These are phyloP conservation scores for Callyntrura sp. DNA, from an alignment of 2,888 invertebrate genomes.

Conservation along the genomic window DNA sequence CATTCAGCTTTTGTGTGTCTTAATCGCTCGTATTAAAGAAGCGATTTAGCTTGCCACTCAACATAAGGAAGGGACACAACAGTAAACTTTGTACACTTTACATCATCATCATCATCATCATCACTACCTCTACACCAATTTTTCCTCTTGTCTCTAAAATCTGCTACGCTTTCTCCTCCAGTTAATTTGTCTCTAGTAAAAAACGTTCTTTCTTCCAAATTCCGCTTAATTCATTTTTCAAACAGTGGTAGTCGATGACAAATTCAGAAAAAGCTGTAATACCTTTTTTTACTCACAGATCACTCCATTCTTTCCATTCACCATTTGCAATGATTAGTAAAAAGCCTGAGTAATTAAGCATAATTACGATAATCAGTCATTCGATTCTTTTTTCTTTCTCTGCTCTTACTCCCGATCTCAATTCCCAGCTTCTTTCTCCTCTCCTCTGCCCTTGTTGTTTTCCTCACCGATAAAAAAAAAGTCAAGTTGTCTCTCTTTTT, in stretches of 20 bases:
- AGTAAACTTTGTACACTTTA: too few relatives aligned
- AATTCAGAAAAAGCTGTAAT: neutral
- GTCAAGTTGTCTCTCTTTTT: neutral
- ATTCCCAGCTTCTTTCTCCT: neutral
- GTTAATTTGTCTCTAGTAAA: too few relatives aligned
- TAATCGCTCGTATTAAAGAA: neutral
- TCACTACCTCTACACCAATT: neutral
- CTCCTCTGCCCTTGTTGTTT: neutral
- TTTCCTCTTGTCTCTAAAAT: constrained; percentile 51
- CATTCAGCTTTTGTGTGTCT: neutral
- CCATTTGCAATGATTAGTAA: constrained; percentile 28
- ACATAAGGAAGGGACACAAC: neutral
- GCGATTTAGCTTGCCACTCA: constrained; percentile 48
- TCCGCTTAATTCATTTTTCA: constrained; percentile 56
- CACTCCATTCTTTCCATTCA: neutral
- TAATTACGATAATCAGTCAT: constrained; percentile 81
- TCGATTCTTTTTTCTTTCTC: constrained; percentile 61
- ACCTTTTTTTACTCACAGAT: neutral
- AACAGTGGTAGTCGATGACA: neutral
- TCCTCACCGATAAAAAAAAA: constrained; percentile 15
- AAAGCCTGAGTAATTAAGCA: constrained; percentile 77
- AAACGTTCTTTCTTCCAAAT: neutral
- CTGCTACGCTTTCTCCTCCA: neutral
- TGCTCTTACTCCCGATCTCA: constrained; percentile 1
- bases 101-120: neutral